These are phyloP conservation scores for Melangyna quadrimaculata DNA, from an alignment of 2,888 invertebrate genomes.

Conservation along the genomic window DNA sequence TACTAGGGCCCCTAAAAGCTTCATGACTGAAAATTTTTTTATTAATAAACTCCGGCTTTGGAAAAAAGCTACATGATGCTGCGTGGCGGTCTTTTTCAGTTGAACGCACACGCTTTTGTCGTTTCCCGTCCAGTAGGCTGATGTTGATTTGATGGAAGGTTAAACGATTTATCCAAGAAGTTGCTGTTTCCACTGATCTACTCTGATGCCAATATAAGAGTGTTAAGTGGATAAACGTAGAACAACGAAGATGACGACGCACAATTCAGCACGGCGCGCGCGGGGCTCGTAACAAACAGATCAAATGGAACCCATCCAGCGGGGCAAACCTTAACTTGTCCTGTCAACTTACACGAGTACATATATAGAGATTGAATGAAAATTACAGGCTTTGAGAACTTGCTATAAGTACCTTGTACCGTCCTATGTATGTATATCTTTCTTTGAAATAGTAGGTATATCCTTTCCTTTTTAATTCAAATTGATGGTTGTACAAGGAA, in stretches of 20 bases:
- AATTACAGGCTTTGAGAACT: slow-evolving; percentile 44
- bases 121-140: slow-evolving; percentile 32
- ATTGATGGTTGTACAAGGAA: slow-evolving; percentile 30
- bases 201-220: slow-evolving; percentile 39
- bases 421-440: neutral
- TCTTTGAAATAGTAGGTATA: slow-evolving; percentile 20
- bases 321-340: slow-evolving; percentile 23
- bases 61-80: slow-evolving; percentile 18
- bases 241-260: slow-evolving; percentile 14
- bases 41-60: neutral
- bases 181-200: slow-evolving; percentile 43
- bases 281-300: slow-evolving; percentile 9
- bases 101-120: slow-evolving; percentile 55
- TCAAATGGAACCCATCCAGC: slow-evolving; percentile 44
- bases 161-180: slow-evolving; percentile 59
- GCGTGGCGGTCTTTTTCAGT: slow-evolving; percentile 28
- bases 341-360: slow-evolving; percentile 51
- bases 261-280: neutral
- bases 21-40: too few species aligned
- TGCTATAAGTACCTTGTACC: slow-evolving; percentile 20
- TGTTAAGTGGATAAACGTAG: slow-evolving; percentile 48
- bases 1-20: neutral
- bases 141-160: slow-evolving; percentile 56
- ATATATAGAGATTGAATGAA: slow-evolving; percentile 45
- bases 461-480: slow-evolving; percentile 37